phyloP scores from a whole-genome alignment of 1,140 invertebrate genomes.

The Brachionus sp. region DNA sequence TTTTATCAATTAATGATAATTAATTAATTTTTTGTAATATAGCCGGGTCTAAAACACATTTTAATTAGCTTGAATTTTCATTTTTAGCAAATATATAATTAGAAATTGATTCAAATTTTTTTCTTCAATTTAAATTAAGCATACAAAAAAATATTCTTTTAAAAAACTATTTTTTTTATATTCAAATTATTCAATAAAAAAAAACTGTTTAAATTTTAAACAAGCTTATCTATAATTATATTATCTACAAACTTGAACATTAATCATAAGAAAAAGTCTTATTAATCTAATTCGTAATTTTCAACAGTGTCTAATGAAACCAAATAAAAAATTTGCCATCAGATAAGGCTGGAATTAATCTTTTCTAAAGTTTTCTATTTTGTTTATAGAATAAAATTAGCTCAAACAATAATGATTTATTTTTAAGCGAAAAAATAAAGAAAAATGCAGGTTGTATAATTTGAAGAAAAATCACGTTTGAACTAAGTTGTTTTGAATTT shows the following conservation, averaged over 20 bases:
- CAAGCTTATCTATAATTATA: too few relatives aligned
- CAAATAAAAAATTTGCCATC: background rate
- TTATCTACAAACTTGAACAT: background rate
- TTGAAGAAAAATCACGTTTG: background rate
- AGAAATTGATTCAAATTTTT: too few relatives aligned
- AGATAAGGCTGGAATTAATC: background rate
- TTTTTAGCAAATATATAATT: too few relatives aligned
- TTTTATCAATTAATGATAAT: too few relatives aligned
- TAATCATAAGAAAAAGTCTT: background rate
- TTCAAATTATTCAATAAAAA: too few relatives aligned
- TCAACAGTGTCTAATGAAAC: background rate
- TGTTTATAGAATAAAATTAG: background rate
- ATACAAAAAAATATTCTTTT: too few relatives aligned
- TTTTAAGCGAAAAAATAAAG: background rate
- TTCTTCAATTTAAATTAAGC: too few relatives aligned
- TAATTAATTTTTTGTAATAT: too few relatives aligned
- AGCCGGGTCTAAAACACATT: too few relatives aligned
- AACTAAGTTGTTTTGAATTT: conserved; percentile 58
- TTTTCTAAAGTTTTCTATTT: background rate
- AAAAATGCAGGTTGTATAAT: background rate
- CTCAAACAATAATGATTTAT: background rate
- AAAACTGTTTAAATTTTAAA: too few relatives aligned
- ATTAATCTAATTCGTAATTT: background rate
- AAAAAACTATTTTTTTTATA: too few relatives aligned
- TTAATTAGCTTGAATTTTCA: too few relatives aligned